Base-by-base conservation (phyloP, 1,140 invertebrate species). In the Vanessa atalanta region DNA sequence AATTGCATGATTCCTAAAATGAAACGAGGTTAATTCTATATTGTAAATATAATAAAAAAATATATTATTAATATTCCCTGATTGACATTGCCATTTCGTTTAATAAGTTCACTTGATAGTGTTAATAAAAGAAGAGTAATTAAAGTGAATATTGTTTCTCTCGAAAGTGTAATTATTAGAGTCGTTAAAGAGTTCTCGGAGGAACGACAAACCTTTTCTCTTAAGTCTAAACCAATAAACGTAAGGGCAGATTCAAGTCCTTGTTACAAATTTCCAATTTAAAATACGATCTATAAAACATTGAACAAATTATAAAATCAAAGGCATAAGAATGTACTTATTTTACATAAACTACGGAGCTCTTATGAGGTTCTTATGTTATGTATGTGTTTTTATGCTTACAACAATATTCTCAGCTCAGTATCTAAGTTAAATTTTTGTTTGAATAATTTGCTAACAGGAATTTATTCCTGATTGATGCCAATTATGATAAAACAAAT, bases 91-190 rank as follows among this genome's bases (percentile, higher is more conserved):
- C 20, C 20, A 20, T 20, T 20, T 48, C 20, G 4, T 65, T 65
- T 65, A 50, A 65, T 65, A 50, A n/a, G 13, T 37, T n/a, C 23
- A 37, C 48, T 67, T 67, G 65, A 31, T 67, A 20, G 65, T 37
- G 15, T 57, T 26, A 20, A 31, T 23, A 12, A 26, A 66, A 37
- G 51, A 72, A 48, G 23, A 65, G 64, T 66, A 72, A 66, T 72
- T 72, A 55, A 66, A 48, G 37, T 12, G 53, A 55, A 16, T 26
- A 72, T 60, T 68, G 68, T 65, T 63, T 63, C 66, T 73, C 26
- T 57, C 57, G 15, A 69, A 53, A 47, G 31, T 64, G 51, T 70
- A 53, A 73, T 77, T 70, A 77, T 77, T 65, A 23, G 43, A 60
- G 23, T 47, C 65, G 50, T 66, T 8, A 69, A 66, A 68, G 43